Evolutionary conservation across 2,113 vertebrate species (phyloP).

Genomic region (Chlorodrepanis virens): DNA sequence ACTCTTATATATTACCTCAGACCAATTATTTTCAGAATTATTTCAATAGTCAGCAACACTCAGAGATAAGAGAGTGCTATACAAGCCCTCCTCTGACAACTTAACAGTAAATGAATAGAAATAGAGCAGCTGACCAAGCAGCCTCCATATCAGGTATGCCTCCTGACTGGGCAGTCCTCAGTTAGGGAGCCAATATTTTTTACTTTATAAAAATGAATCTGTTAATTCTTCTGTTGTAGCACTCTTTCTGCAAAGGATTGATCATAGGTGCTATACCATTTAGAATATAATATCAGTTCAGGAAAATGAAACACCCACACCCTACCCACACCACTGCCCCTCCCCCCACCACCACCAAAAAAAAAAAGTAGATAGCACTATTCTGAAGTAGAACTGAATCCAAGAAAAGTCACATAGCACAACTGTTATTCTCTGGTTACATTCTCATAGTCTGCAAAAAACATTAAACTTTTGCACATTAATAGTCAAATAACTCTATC

Average conservation of each 20-base stretch:
- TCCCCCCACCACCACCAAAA: too few species aligned
- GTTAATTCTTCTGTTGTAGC: neutral
- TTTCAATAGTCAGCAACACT: neutral
- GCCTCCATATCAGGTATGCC: neutral
- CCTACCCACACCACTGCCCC: neutral
- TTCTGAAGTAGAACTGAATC: neutral
- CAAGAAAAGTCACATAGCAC: neutral
- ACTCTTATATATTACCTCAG: neutral
- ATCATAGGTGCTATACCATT: neutral
- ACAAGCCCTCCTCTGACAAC: neutral
- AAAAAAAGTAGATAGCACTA: neutral
- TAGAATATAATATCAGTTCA: neutral
- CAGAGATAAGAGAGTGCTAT: neutral
- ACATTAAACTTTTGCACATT: neutral
- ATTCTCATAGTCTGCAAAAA: neutral
- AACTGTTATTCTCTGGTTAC: neutral
- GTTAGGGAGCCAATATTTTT: neutral
- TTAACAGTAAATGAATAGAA: neutral
- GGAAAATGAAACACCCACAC: fast-evolving
- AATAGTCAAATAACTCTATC: neutral
- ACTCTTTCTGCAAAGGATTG: neutral
- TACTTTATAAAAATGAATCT: neutral
- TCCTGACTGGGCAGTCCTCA: neutral
- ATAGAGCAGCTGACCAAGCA: neutral
- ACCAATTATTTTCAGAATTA: neutral